A percentile compares a stretch with the other conserved stretches of the same genome.
Conservation (phyloP, 2,113 vertebrate species). For the Corythaixoides concolor region DNA sequence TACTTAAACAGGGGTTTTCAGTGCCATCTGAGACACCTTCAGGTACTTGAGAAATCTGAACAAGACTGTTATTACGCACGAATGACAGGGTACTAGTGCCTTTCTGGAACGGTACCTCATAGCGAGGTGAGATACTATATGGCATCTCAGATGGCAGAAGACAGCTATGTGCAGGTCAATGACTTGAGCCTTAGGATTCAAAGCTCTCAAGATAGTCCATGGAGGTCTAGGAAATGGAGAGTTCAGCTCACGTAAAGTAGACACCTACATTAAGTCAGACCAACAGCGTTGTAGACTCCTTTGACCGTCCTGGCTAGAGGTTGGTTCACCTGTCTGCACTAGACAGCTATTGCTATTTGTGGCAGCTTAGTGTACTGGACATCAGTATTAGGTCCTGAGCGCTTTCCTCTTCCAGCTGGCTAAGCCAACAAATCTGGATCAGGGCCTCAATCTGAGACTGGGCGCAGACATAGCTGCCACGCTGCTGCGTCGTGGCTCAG, state of each 20-base stretch:
- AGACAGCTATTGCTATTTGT: not conserved
- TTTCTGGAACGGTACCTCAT: not conserved
- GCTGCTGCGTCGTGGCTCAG: not conserved
- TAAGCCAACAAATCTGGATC: not conserved
- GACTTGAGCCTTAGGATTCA: not conserved
- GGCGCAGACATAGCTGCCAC: not conserved
- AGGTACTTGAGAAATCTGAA: not conserved
- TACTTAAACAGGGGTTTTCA: not conserved
- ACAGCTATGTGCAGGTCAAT: not conserved
- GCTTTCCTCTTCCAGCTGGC: not conserved
- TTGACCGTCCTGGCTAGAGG: not conserved
- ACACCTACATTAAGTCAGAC: not conserved
- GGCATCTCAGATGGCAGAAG: not conserved
- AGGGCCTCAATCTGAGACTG: not conserved
- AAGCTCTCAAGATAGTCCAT: not conserved
- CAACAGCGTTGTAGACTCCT: not conserved
- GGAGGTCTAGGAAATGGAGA: not conserved
- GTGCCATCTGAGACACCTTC: not conserved
- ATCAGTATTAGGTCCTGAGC: not conserved
- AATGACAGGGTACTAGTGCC: not conserved
- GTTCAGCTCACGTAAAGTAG: not conserved
- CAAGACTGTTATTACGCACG: accelerated
- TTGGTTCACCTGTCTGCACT: not conserved
- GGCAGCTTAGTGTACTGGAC: not conserved
- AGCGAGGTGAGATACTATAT: not conserved